Evolutionary conservation across 2,888 invertebrate genomes (phyloP).

Genomic region (Smittia sp.): DNA sequence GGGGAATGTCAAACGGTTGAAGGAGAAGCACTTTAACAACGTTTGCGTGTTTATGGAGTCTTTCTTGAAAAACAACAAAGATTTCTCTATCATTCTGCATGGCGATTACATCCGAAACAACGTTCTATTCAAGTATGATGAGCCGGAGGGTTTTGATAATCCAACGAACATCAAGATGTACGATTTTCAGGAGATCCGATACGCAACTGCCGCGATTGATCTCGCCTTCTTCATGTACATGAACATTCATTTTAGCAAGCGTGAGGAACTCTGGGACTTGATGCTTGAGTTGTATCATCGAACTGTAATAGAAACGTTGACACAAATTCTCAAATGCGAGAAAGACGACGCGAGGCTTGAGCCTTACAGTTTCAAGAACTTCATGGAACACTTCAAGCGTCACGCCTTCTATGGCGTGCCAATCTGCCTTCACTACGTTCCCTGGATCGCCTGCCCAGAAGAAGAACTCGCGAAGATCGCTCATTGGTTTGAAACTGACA

Average conservation of each 20-base stretch:
- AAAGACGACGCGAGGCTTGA: slow-evolving; percentile 42
- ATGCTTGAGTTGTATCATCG: slow-evolving; percentile 48
- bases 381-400: slow-evolving; percentile 49
- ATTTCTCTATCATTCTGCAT: slow-evolving; percentile 49
- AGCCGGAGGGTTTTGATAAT: slow-evolving; percentile 41
- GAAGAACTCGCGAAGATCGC: slow-evolving; percentile 47
- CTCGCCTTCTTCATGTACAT: slow-evolving; percentile 51
- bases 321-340: slow-evolving; percentile 46
- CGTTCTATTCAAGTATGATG: slow-evolving; percentile 49
- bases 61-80: slow-evolving; percentile 46
- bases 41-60: slow-evolving; percentile 48
- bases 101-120: slow-evolving; percentile 53
- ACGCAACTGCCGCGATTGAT: slow-evolving; percentile 49
- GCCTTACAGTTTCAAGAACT: slow-evolving; percentile 46
- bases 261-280: slow-evolving; percentile 46
- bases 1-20: slow-evolving; percentile 45
- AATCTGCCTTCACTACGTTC: slow-evolving; percentile 49
- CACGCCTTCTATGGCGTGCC: slow-evolving; percentile 51
- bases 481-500: slow-evolving; percentile 48
- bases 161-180: slow-evolving; percentile 48
- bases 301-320: slow-evolving; percentile 46
- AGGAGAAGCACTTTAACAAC: slow-evolving; percentile 46
- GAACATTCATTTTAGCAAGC: slow-evolving; percentile 47
- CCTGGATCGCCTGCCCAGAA: slow-evolving; percentile 48
- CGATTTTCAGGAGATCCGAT: slow-evolving; percentile 52